phyloP scores from a whole-genome alignment of 1,140 invertebrate genomes.

The Cataglyphis hispanica region DNA sequence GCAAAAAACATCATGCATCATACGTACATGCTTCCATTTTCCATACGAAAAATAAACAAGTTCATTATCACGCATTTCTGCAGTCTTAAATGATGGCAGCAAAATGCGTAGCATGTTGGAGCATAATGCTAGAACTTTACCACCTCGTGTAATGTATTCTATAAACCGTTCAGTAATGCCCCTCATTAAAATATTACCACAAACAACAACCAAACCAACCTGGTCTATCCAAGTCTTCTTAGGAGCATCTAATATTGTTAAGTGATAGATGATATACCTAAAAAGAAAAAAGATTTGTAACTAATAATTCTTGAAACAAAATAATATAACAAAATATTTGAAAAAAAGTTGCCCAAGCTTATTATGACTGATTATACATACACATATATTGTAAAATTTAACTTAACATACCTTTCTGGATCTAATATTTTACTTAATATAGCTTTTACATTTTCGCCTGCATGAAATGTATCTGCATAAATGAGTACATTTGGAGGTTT shows the following conservation, averaged over 20 bases:
- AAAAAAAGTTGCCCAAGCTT: neutral
- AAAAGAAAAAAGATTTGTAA: slow-evolving; percentile 69
- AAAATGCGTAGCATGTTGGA: slow-evolving; percentile 93
- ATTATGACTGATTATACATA: neutral
- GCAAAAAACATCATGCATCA: slow-evolving; percentile 95
- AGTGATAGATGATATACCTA: slow-evolving; percentile 93
- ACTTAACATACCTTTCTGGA: slow-evolving; percentile 88
- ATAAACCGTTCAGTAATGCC: slow-evolving; percentile 89
- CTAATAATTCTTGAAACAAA: neutral
- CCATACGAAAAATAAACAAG: slow-evolving; percentile 93
- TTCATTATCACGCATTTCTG: slow-evolving; percentile 93
- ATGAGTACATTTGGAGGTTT: slow-evolving; percentile 95
- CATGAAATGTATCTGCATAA: slow-evolving; percentile 92
- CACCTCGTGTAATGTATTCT: slow-evolving; percentile 91
- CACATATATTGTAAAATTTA: neutral
- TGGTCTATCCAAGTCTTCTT: slow-evolving; percentile 91
- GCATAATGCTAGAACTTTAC: slow-evolving; percentile 93
- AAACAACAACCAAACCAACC: slow-evolving; percentile 91
- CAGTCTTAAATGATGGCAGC: slow-evolving; percentile 92
- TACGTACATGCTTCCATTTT: slow-evolving; percentile 93
- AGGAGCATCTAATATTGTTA: slow-evolving; percentile 87
- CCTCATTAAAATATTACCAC: slow-evolving; percentile 90
- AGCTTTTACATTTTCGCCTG: slow-evolving; percentile 90
- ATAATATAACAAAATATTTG: too few species aligned
- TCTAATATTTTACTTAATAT: slow-evolving; percentile 90